Conservation (phyloP, 2,113 vertebrate species). For the Benitochromis conjunctus region DNA sequence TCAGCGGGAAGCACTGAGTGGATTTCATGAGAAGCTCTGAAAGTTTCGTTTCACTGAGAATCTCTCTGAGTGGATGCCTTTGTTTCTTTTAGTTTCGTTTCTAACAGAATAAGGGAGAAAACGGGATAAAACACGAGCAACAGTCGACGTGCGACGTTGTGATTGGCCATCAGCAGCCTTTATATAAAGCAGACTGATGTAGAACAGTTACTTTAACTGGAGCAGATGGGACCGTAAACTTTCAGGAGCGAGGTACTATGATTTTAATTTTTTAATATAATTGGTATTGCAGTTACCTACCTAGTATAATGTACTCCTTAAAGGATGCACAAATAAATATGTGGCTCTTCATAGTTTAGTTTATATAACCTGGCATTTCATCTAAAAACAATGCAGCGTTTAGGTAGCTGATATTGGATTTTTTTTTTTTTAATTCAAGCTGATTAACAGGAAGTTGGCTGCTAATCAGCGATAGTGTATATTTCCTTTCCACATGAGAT, state of each 20-base stretch:
- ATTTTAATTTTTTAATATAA: not conserved
- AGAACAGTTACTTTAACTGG: rapidly evolving
- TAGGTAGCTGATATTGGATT: not conserved
- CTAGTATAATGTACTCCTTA: not conserved
- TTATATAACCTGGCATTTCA: not conserved
- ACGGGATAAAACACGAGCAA: not conserved
- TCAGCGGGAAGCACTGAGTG: too few relatives aligned
- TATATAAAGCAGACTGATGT: not conserved
- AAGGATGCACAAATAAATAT: not conserved
- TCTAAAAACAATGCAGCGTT: not conserved
- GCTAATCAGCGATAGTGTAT: not conserved
- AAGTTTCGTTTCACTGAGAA: not conserved
- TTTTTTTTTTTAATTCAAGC: not conserved
- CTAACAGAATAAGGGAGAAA: not conserved
- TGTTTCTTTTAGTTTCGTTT: not conserved
- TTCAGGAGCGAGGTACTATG: not conserved
- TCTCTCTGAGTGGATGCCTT: rapidly evolving
- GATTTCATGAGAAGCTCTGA: not conserved
- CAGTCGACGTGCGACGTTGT: rapidly evolving
- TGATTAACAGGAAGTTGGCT: not conserved
- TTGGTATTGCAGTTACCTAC: not conserved
- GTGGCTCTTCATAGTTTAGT: not conserved
- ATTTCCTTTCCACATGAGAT: not conserved
- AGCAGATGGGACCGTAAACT: not conserved
- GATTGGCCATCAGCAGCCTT: not conserved